Evolutionary conservation across 2,113 vertebrate species (phyloP).

Genomic region (Cyprinodon tularosa): DNA sequence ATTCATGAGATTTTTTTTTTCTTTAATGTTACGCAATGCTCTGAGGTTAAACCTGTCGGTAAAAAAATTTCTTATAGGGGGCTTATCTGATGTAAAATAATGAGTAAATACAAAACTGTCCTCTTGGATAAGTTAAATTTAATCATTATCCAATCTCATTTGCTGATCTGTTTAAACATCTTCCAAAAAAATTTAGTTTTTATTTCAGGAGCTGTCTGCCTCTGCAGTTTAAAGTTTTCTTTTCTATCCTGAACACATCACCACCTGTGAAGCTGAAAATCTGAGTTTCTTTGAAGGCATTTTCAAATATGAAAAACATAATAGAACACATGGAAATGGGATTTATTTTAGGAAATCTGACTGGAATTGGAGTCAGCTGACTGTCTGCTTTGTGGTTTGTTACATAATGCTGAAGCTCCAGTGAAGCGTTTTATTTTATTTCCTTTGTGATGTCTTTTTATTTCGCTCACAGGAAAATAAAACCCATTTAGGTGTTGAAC

Average conservation of each 20-base stretch:
- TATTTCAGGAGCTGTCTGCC: slow-evolving; percentile 23
- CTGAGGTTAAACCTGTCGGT: not conserved
- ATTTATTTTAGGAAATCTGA: slow-evolving; percentile 43
- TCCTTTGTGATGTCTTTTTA: not conserved
- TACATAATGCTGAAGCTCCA: slow-evolving; percentile 35
- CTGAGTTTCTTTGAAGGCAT: slow-evolving; percentile 40
- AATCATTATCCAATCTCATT: not conserved
- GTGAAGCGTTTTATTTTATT: not conserved
- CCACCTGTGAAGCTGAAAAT: slow-evolving; percentile 34
- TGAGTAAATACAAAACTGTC: not conserved
- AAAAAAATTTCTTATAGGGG: not conserved
- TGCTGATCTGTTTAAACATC: slow-evolving; percentile 28
- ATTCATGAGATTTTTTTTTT: not conserved
- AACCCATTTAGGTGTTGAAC: not conserved
- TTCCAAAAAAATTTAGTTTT: slow-evolving; percentile 36
- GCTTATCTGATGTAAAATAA: not conserved
- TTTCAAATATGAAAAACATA: slow-evolving; percentile 25
- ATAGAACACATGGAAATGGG: slow-evolving; percentile 46
- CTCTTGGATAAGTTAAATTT: too few relatives aligned
- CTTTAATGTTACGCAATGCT: not conserved
- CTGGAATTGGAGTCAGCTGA: slow-evolving; percentile 43
- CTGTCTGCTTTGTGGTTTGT: slow-evolving; percentile 27
- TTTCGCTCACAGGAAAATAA: not conserved
- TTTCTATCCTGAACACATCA: slow-evolving; percentile 55
- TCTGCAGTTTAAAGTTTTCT: slow-evolving; percentile 26